Evolutionary conservation across 2,113 vertebrate species (phyloP).

Genomic region (Callorhinus ursinus): DNA sequence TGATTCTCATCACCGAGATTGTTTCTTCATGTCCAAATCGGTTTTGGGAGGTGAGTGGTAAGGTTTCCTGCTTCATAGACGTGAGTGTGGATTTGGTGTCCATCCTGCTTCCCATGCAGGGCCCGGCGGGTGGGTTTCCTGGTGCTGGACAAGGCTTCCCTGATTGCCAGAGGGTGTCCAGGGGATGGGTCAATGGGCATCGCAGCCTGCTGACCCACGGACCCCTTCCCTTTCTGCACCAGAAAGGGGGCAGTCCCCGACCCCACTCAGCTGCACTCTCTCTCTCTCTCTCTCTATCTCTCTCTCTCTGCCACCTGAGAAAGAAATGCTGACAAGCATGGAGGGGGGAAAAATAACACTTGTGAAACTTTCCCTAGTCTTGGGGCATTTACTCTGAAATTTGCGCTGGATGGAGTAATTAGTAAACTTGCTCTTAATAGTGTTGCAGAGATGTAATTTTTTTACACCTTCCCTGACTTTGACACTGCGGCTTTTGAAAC

Average conservation of each 20-base stretch:
- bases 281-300: background rate
- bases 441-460: constrained; percentile 87
- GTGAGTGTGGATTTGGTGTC: accelerated
- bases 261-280: background rate
- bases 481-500: constrained; percentile 89
- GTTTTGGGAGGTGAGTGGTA: accelerated
- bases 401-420: constrained; percentile 87
- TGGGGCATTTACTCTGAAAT: constrained; percentile 85
- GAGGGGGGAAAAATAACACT: constrained; percentile 66
- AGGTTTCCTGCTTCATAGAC: accelerated
- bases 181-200: accelerated
- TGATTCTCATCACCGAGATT: accelerated
- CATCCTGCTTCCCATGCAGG: accelerated
- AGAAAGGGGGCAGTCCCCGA: accelerated
- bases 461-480: constrained; percentile 90
- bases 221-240: accelerated
- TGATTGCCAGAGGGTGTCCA: accelerated
- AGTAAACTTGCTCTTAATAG: constrained; percentile 88
- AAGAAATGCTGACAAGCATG: constrained; percentile 76
- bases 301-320: constrained; percentile 60
- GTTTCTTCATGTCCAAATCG: accelerated
- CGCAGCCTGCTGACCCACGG: accelerated
- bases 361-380: constrained; percentile 82
- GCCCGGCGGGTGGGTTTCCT: background rate
- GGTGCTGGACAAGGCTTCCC: background rate